These are phyloP conservation scores for Priocnemis perturbator DNA, from an alignment of 2,888 invertebrate species.

Conservation along the genomic window DNA sequence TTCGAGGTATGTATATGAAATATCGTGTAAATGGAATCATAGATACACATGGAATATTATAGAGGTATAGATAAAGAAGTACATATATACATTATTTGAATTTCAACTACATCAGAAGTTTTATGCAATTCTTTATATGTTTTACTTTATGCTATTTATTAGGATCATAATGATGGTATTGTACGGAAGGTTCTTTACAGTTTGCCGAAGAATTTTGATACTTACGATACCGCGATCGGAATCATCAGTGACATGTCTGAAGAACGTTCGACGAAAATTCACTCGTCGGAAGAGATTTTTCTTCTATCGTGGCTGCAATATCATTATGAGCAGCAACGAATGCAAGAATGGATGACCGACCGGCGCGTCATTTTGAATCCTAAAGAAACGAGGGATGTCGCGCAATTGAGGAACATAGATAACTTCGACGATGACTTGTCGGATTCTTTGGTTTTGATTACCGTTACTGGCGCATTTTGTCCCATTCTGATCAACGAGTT, in stretches of 20 bases:
- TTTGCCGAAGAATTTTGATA: slow-evolving; percentile 11
- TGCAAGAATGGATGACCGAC: slow-evolving; percentile 74
- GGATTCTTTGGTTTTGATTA: slow-evolving; percentile 78
- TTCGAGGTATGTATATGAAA: slow-evolving; percentile 16
- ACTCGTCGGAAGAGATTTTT: slow-evolving; percentile 58
- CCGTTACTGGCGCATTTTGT: slow-evolving; percentile 78
- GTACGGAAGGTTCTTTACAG: slow-evolving; percentile 6
- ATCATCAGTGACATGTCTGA: neutral
- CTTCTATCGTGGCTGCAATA: slow-evolving; percentile 74
- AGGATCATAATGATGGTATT: neutral
- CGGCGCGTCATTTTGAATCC: slow-evolving; percentile 55
- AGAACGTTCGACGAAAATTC: neutral
- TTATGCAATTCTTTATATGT: too few species aligned
- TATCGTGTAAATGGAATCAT: neutral
- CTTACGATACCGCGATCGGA: slow-evolving; percentile 11
- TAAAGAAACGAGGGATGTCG: slow-evolving; percentile 38
- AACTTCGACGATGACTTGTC: slow-evolving; percentile 77
- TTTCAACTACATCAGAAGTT: too few species aligned
- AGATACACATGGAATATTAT: too few species aligned
- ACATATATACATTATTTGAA: too few species aligned
- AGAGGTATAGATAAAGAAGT: too few species aligned
- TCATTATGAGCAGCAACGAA: slow-evolving; percentile 71
- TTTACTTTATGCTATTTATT: neutral
- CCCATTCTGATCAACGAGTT: slow-evolving; percentile 77
- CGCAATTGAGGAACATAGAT: slow-evolving; percentile 35